Conservation (phyloP, 2,113 vertebrate genomes). For the Brachyistius frenatus region DNA sequence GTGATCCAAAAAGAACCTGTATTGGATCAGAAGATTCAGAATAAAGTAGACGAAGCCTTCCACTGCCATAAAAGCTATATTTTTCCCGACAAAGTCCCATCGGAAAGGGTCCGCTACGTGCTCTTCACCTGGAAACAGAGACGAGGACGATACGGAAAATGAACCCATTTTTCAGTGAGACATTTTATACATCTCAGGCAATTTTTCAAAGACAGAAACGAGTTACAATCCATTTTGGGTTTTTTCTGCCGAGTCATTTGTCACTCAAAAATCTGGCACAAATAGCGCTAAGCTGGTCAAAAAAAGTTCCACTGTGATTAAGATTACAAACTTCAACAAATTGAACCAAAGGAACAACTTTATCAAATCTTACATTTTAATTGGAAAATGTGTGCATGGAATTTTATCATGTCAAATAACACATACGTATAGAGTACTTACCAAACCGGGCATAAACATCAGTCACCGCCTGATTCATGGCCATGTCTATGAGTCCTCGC, state of each 20-base stretch:
- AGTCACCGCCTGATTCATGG: slow-evolving; percentile 95
- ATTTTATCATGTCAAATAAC: background rate
- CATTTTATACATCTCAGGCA: background rate
- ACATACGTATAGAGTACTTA: slow-evolving; percentile 67
- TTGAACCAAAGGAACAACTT: background rate
- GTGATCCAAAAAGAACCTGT: slow-evolving; percentile 85
- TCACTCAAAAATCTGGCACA: too few relatives aligned
- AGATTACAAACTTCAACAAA: too few relatives aligned
- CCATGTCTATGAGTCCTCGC: slow-evolving; percentile 95
- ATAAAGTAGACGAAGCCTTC: slow-evolving; percentile 91
- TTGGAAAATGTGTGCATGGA: background rate
- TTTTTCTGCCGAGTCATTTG: too few relatives aligned
- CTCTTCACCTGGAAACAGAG: slow-evolving; percentile 88
- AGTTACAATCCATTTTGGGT: too few relatives aligned
- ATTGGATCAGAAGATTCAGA: slow-evolving; percentile 92
- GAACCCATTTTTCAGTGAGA: background rate
- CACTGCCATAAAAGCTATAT: slow-evolving; percentile 90
- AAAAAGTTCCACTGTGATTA: too few relatives aligned
- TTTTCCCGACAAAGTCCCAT: slow-evolving; percentile 95
- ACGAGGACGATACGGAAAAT: background rate
- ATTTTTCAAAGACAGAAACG: too few relatives aligned
- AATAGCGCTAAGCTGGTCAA: too few relatives aligned
- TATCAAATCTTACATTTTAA: fast-evolving
- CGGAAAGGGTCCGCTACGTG: slow-evolving; percentile 87
- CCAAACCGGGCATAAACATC: slow-evolving; percentile 96